Percentiles rank a stretch among this genome's conserved stretches.
These are phyloP conservation scores for Drosophila paranaensis DNA, from an alignment of 2,888 invertebrate species.

Conservation along the genomic window DNA sequence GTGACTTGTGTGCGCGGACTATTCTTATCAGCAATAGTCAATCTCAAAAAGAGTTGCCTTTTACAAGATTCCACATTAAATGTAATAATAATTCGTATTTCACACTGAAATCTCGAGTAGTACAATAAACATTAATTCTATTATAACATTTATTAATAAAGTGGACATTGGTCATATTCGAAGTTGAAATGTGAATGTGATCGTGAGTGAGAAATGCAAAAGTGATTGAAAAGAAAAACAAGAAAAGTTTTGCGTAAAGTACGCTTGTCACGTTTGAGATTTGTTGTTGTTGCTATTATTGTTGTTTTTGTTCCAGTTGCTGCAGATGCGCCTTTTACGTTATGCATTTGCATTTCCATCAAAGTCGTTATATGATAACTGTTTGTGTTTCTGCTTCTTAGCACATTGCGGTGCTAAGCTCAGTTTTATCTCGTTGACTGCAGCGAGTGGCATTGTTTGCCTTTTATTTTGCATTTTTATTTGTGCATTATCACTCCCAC, in stretches of 20 bases:
- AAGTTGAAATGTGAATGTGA: conserved; percentile 8
- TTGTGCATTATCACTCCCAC: conserved; percentile 58
- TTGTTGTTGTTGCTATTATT: conserved; percentile 8
- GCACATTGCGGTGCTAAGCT: conserved; percentile 34
- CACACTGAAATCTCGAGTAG: neutral
- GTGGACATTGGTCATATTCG: neutral
- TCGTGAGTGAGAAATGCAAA: conserved; percentile 33
- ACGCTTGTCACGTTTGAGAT: conserved; percentile 11
- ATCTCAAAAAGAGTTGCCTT: conserved; percentile 23
- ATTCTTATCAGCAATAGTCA: conserved; percentile 23
- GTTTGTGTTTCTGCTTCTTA: conserved; percentile 38
- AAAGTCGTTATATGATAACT: conserved; percentile 38
- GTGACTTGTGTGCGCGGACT: conserved; percentile 38
- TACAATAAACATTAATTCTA: neutral
- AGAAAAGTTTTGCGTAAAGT: conserved; percentile 18
- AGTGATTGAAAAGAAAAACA: conserved; percentile 23
- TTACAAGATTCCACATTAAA: neutral
- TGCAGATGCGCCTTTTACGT: conserved; percentile 14
- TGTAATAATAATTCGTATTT: neutral
- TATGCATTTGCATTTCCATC: conserved; percentile 36
- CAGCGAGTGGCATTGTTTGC: conserved; percentile 41
- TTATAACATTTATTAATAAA: neutral
- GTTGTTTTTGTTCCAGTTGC: neutral
- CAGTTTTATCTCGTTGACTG: conserved; percentile 47
- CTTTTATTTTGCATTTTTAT: conserved; percentile 37